Conservation (phyloP, 2,113 vertebrate species). For the Nycticebus coucang region DNA sequence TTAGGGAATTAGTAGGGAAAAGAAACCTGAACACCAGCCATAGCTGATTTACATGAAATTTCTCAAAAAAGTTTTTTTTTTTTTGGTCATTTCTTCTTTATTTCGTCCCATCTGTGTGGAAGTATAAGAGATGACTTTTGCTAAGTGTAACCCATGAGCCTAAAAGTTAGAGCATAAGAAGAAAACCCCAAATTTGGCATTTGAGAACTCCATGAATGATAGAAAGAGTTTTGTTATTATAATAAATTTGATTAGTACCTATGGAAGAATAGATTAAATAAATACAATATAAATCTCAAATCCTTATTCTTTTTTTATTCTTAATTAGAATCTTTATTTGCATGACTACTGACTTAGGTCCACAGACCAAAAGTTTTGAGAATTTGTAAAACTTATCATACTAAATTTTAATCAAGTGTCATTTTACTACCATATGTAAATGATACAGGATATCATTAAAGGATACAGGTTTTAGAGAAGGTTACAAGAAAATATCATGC, state of each 20-base stretch:
- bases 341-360: neutral
- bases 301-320: neutral
- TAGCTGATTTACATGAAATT: neutral
- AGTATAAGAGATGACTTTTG: neutral
- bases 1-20: neutral
- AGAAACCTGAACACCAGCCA: neutral
- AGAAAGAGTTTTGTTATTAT: neutral
- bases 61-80: neutral
- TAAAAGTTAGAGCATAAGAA: neutral
- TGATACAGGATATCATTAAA: neutral
- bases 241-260: neutral
- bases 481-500: neutral
- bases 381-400: neutral
- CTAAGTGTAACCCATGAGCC: neutral
- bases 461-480: neutral
- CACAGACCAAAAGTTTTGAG: neutral
- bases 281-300: neutral
- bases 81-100: neutral
- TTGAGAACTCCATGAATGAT: neutral
- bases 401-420: neutral
- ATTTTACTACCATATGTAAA: neutral
- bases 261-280: neutral
- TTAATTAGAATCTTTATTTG: constrained; percentile 18
- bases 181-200: neutral
- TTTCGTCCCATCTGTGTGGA: neutral